These are phyloP conservation scores for Eucidaris tribuloides DNA, from an alignment of 35 echinoderm and acorn worm species.

Conservation along the genomic window DNA sequence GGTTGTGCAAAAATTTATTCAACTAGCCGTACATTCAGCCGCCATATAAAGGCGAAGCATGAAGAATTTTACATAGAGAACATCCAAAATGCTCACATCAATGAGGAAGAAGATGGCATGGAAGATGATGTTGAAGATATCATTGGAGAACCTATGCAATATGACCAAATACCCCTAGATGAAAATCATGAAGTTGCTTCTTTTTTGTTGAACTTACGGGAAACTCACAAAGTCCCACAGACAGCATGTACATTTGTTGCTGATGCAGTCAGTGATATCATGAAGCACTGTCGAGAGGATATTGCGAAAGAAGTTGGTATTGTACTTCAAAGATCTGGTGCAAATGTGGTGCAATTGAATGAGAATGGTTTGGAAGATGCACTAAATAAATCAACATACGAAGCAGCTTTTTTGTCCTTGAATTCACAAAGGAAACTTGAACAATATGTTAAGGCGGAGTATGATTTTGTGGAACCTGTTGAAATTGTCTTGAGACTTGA, in stretches of 20 bases:
- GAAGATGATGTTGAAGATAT: not conserved
- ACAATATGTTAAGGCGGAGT: not conserved
- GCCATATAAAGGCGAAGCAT: constrained; percentile 21
- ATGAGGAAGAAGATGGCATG: not conserved
- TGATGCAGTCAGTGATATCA: constrained; percentile 3
- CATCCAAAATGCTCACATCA: not conserved
- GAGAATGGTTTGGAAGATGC: constrained; percentile 12
- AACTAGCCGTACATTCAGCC: constrained; percentile 16
- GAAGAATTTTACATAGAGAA: constrained; percentile 23
- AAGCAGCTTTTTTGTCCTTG: not conserved
- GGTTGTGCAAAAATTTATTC: constrained; percentile 38
- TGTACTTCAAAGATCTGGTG: constrained; percentile 13
- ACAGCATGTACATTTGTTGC: constrained; percentile 17
- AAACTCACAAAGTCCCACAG: constrained; percentile 19
- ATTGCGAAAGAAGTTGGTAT: not conserved
- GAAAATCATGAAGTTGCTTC: constrained; percentile 32
- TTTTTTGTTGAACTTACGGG: constrained; percentile 10
- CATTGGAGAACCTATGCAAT: not conserved
- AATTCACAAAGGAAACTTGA: constrained; percentile 12
- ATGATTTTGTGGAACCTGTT: constrained; percentile 17
- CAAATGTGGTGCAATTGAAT: not conserved
- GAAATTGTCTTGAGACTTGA: constrained; percentile 4
- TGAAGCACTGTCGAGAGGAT: not conserved
- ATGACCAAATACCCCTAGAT: constrained; percentile 10
- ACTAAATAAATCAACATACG: not conserved